Conservation (phyloP, 2,888 invertebrate genomes). For the Trisateles emortualis region DNA sequence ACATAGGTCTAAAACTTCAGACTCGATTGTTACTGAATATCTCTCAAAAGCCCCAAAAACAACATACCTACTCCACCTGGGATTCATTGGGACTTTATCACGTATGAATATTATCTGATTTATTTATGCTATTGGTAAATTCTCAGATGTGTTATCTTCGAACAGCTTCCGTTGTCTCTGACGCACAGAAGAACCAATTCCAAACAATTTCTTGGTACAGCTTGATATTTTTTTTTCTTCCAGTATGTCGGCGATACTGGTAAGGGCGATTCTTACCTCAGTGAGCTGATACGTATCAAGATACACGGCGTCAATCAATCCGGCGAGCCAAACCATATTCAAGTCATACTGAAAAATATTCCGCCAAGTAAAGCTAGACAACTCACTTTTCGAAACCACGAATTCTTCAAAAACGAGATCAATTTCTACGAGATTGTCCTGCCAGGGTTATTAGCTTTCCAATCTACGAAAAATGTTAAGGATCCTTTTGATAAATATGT, state of each 20-base stretch:
- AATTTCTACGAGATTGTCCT: constrained; percentile 87
- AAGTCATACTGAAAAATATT: constrained; percentile 89
- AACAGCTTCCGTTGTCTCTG: too few species aligned
- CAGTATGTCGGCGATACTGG: constrained; percentile 79
- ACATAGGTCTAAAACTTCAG: too few species aligned
- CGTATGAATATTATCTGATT: too few species aligned
- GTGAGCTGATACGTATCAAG: constrained; percentile 88
- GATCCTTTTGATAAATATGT: constrained; percentile 84
- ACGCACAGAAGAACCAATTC: too few species aligned
- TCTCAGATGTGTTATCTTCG: too few species aligned
- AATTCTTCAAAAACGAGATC: constrained; percentile 91
- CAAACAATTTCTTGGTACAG: neutral
- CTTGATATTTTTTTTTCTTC: constrained; percentile 28
- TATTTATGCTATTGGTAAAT: too few species aligned
- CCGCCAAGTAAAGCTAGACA: constrained; percentile 88
- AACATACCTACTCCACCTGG: too few species aligned
- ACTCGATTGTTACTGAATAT: too few species aligned
- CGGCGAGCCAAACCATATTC: constrained; percentile 65
- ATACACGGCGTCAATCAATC: constrained; percentile 77
- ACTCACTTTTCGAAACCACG: constrained; percentile 88
- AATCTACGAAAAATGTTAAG: constrained; percentile 64
- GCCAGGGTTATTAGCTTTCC: constrained; percentile 78
- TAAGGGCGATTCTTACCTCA: constrained; percentile 91
- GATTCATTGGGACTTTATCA: too few species aligned
- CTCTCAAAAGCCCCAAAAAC: too few species aligned